Percentiles rank a stretch among this genome's conserved stretches.
phyloP scores from a whole-genome alignment of 2,888 invertebrate species.

The Xanthorhoe designata region DNA sequence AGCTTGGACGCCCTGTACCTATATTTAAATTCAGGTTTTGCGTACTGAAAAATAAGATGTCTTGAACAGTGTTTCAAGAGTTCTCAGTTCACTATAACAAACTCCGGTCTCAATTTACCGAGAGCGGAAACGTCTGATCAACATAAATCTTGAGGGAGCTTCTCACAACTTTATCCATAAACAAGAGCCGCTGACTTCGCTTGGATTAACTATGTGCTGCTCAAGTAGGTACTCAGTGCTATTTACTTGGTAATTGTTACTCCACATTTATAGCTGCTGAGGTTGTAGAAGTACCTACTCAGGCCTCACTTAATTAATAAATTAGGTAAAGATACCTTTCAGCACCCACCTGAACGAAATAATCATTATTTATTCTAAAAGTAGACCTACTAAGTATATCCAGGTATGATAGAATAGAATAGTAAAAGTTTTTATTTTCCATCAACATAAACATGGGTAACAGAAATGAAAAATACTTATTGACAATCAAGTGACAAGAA shows the following conservation, averaged over 20 bases:
- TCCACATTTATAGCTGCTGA: constrained; percentile 1
- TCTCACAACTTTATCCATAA: constrained; percentile 53
- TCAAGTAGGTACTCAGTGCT: constrained; percentile 1
- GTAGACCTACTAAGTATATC: too few species aligned
- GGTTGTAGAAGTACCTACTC: background rate
- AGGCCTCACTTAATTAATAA: background rate
- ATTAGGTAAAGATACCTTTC: background rate
- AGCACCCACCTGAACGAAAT: background rate
- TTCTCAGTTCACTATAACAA: constrained; percentile 2
- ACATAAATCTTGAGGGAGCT: constrained; percentile 55
- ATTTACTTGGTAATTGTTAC: constrained; percentile 28
- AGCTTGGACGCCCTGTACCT: too few species aligned
- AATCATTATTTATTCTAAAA: background rate
- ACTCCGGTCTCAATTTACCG: constrained; percentile 38
- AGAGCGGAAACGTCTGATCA: constrained; percentile 49
- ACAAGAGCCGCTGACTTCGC: constrained; percentile 46
- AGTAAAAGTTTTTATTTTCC: too few species aligned
- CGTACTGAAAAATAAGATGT: background rate
- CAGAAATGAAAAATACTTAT: too few species aligned
- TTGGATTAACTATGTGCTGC: constrained; percentile 26
- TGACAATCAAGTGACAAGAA: too few species aligned
- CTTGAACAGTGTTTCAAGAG: background rate
- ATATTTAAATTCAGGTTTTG: background rate
- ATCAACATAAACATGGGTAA: too few species aligned
- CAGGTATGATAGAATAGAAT: too few species aligned